These are phyloP conservation scores for Microplitis mediator DNA, from an alignment of 1,140 invertebrate species.

Conservation along the genomic window DNA sequence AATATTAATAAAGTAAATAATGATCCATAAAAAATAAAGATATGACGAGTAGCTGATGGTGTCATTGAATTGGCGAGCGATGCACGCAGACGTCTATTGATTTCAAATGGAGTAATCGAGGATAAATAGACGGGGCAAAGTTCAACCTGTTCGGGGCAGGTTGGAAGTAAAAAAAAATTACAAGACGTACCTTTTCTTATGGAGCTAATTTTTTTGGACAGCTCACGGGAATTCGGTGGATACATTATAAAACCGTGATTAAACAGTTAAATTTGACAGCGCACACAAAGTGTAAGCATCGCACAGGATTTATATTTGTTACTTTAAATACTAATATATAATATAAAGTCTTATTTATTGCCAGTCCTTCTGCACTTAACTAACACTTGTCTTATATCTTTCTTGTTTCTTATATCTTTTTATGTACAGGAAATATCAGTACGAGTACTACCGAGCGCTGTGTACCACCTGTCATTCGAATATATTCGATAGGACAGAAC, in stretches of 20 bases:
- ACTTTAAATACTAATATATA: too few species aligned
- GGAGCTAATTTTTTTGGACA: slow-evolving; percentile 48
- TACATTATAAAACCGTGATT: slow-evolving; percentile 54
- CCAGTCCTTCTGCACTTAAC: neutral
- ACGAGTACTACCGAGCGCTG: slow-evolving; percentile 13
- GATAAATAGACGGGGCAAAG: too few species aligned
- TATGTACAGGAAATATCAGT: neutral
- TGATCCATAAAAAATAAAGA: neutral
- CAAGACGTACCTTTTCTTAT: slow-evolving; percentile 48
- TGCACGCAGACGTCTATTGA: too few species aligned
- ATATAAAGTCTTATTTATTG: neutral
- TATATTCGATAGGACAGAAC: slow-evolving; percentile 57
- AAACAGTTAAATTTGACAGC: slow-evolving; percentile 47
- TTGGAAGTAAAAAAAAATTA: neutral
- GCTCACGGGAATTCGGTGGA: slow-evolving; percentile 49
- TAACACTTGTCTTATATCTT: neutral
- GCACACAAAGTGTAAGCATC: slow-evolving; percentile 49
- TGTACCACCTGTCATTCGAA: slow-evolving; percentile 57
- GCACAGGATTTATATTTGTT: slow-evolving; percentile 37
- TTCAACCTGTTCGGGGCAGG: neutral
- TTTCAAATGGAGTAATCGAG: too few species aligned
- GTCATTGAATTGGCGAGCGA: too few species aligned
- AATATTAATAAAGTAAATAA: neutral
- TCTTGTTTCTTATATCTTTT: neutral
- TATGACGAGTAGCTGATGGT: too few species aligned